phyloP scores from a whole-genome alignment of 1,140 invertebrate species.

The Heliothis subflexa region DNA sequence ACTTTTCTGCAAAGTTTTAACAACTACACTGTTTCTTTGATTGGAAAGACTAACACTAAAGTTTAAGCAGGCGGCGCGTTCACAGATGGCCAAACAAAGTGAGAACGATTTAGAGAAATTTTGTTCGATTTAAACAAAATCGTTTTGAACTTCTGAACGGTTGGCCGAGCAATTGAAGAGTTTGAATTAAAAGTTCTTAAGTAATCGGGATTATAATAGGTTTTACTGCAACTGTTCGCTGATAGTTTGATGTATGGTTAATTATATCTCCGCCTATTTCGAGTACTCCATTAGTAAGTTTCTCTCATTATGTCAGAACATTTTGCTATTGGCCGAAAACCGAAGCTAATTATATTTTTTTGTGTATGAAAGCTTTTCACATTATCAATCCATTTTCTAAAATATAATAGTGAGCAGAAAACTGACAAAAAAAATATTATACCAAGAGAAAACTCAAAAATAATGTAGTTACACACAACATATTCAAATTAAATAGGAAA shows the following conservation, averaged over 20 bases:
- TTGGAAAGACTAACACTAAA: slow-evolving; percentile 9
- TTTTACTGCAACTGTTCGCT: not conserved
- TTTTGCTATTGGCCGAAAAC: no score
- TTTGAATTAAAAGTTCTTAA: slow-evolving; percentile 8
- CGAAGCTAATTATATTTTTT: no score
- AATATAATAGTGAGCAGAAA: no score
- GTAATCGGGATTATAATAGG: slow-evolving; percentile 1
- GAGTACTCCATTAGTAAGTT: not conserved
- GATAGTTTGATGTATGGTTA: no score
- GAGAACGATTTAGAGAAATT: slow-evolving; percentile 26
- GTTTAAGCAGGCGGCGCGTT: not conserved
- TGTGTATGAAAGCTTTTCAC: no score
- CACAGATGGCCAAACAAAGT: slow-evolving; percentile 23
- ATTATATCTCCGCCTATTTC: not conserved
- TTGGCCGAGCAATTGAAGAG: not conserved
- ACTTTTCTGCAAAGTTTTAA: not conserved
- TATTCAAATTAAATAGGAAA: no score
- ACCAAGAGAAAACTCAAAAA: no score
- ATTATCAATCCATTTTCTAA: no score
- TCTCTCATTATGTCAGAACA: no score
- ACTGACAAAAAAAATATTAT: no score
- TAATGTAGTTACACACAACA: no score
- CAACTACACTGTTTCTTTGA: not conserved
- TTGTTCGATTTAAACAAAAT: slow-evolving; percentile 24
- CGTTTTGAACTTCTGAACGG: slow-evolving; percentile 9